Conservation (phyloP, 2,888 invertebrate species). For the Syritta pipiens region DNA sequence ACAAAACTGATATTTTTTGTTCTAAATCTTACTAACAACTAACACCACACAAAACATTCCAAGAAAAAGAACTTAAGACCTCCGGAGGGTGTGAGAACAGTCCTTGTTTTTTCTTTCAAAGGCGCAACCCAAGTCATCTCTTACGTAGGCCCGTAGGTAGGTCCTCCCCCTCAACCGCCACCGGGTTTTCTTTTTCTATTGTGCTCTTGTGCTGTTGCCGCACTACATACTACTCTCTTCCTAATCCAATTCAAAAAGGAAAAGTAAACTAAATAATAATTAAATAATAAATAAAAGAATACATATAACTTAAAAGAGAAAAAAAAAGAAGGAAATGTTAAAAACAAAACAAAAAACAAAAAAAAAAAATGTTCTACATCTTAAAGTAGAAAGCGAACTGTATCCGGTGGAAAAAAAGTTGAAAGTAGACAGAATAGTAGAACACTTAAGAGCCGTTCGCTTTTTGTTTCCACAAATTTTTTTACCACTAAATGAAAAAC, state of each 20-base stretch:
- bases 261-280: not conserved
- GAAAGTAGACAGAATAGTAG: conserved; percentile 12
- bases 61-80: not conserved
- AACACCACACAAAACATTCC: conserved; percentile 8
- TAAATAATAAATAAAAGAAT: not conserved
- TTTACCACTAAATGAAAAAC: conserved; percentile 53
- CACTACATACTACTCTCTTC: conserved; percentile 11
- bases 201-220: conserved; percentile 23
- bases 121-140: too few species aligned
- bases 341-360: conserved; percentile 7
- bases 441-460: conserved; percentile 21
- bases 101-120: too few species aligned
- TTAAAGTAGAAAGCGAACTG: conserved; percentile 48
- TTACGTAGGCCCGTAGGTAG: too few species aligned
- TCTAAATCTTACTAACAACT: conserved; percentile 2
- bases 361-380: conserved; percentile 33
- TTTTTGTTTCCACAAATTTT: conserved; percentile 59
- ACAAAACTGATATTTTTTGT: conserved; percentile 44
- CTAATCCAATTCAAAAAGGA: conserved; percentile 1
- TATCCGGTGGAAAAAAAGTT: conserved; percentile 28
- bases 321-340: conserved; percentile 29
- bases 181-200: conserved; percentile 36
- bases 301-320: not conserved
- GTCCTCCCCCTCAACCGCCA: not conserved
- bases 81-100: not conserved